These are phyloP conservation scores for Acleris laterana DNA, from an alignment of 2,888 invertebrate genomes.

Conservation along the genomic window DNA sequence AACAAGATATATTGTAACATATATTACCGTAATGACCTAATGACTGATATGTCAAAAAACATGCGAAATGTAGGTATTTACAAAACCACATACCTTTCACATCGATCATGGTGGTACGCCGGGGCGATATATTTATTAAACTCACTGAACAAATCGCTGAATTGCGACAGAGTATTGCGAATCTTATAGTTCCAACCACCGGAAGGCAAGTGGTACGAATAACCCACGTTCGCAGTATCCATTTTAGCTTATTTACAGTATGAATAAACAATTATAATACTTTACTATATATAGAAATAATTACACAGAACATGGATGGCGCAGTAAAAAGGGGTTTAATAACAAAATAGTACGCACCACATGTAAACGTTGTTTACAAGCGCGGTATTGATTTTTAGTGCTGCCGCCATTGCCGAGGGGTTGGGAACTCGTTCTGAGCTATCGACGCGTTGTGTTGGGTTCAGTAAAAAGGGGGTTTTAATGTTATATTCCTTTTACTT, in stretches of 20 bases:
- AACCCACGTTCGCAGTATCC: constrained; percentile 89
- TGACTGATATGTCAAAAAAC: neutral
- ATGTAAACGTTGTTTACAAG: constrained; percentile 79
- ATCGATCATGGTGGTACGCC: constrained; percentile 98
- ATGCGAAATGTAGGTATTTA: neutral
- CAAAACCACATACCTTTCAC: constrained; percentile 89
- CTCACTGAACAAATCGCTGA: constrained; percentile 97
- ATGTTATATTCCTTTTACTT: no score
- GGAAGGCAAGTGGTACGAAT: constrained; percentile 92
- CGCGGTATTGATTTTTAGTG: constrained; percentile 73
- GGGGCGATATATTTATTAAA: constrained; percentile 98
- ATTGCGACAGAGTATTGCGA: constrained; percentile 92
- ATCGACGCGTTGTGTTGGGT: neutral
- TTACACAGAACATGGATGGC: constrained; percentile 62
- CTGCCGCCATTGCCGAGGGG: constrained; percentile 30
- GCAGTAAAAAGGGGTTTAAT: constrained; percentile 56
- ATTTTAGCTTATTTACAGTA: constrained; percentile 52
- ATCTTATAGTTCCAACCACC: constrained; percentile 91
- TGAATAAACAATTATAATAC: constrained; percentile 30
- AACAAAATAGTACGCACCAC: constrained; percentile 60
- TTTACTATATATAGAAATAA: constrained; percentile 51
- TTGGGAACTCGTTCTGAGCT: neutral
- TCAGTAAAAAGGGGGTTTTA: neutral
- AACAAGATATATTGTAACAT: neutral
- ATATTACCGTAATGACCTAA: neutral